A percentile compares a stretch with the other conserved stretches of the same genome.
Evolutionary conservation across 2,888 invertebrate species (phyloP).

Genomic region (Leptinotarsa tumamoca): DNA sequence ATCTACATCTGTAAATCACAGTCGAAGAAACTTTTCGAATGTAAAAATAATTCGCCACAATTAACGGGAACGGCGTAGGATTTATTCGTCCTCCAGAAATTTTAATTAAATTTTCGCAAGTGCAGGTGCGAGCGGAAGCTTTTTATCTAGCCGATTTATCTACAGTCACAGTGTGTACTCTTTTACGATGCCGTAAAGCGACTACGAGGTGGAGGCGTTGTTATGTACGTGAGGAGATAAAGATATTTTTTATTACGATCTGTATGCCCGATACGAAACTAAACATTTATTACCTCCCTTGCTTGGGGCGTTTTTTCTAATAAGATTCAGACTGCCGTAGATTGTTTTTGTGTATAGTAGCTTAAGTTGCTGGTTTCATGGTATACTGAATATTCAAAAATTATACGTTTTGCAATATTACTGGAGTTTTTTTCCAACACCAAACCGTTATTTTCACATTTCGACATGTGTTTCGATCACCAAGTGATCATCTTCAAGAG

Average conservation of each 20-base stretch:
- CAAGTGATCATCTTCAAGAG: no score
- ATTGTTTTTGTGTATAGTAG: no score
- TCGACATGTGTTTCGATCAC: no score
- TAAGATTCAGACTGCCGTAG: not conserved
- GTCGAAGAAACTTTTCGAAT: constrained; percentile 70
- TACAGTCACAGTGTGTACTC: constrained; percentile 54
- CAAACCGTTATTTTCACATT: no score
- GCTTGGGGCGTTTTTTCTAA: not conserved
- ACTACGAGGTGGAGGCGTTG: constrained; percentile 44
- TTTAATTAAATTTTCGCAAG: constrained; percentile 55
- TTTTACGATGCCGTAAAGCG: constrained; percentile 59
- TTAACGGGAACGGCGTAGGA: constrained; percentile 43
- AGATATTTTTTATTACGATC: constrained; percentile 57
- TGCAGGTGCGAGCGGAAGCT: constrained; percentile 52
- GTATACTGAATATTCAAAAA: no score
- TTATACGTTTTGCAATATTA: no score
- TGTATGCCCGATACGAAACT: constrained; percentile 50
- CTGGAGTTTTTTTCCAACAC: no score
- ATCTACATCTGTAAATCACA: constrained; percentile 63
- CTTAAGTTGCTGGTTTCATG: no score
- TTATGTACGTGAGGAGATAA: constrained; percentile 56
- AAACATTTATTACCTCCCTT: constrained; percentile 16
- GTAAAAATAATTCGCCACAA: constrained; percentile 54
- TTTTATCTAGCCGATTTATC: constrained; percentile 62
- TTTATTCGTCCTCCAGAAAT: constrained; percentile 36